These are phyloP conservation scores for Dryococelus australis DNA, from an alignment of 2,888 invertebrate species.

Conservation along the genomic window DNA sequence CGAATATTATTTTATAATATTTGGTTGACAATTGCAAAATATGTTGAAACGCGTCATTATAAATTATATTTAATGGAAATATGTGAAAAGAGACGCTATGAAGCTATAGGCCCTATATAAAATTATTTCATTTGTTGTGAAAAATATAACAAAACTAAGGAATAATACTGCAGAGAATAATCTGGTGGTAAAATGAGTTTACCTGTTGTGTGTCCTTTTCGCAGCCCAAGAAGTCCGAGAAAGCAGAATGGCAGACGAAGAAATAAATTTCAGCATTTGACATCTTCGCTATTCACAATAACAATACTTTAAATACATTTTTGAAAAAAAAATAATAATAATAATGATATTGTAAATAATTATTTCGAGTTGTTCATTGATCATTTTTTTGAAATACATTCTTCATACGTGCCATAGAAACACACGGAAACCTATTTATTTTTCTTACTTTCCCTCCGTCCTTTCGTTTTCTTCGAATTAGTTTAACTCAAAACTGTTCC, in stretches of 20 bases:
- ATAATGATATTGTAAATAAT: conserved; percentile 17
- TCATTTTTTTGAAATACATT: background rate
- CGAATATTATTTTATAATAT: no score
- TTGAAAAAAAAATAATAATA: no score
- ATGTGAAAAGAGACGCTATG: no score
- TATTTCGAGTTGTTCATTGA: background rate
- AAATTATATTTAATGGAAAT: no score
- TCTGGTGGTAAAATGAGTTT: conserved; percentile 24
- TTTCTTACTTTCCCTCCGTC: conserved; percentile 17
- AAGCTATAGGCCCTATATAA: no score
- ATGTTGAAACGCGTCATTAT: no score
- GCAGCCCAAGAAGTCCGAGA: conserved; percentile 82
- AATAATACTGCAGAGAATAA: no score
- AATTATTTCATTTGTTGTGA: no score
- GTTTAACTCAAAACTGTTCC: background rate
- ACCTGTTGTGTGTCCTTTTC: conserved; percentile 48
- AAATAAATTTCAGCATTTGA: conserved; percentile 58
- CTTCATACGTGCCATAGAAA: background rate
- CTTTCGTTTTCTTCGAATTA: background rate
- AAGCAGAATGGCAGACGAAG: conserved; percentile 69
- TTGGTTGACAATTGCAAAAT: no score
- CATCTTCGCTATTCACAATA: conserved; percentile 25
- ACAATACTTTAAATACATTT: conserved; percentile 20
- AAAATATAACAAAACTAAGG: no score
- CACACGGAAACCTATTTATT: background rate